phyloP scores from a whole-genome alignment of 1,140 invertebrate genomes.

The Achatina immaculata region DNA sequence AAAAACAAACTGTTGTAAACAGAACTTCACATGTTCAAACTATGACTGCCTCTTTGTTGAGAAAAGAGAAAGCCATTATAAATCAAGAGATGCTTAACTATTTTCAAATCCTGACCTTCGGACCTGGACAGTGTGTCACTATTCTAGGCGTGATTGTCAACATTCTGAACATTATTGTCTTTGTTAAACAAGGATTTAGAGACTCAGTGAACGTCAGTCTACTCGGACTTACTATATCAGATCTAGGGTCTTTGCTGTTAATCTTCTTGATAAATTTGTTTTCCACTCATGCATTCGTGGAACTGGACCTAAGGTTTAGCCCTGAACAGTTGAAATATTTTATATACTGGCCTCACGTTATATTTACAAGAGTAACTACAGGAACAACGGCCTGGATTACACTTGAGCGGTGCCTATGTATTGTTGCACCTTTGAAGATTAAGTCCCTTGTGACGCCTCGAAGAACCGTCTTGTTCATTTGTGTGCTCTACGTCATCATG shows the following conservation, averaged over 20 bases:
- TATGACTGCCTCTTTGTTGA: too few species aligned
- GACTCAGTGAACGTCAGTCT: not conserved
- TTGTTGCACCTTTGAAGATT: not conserved
- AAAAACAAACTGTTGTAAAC: too few species aligned
- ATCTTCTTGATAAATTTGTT: not conserved
- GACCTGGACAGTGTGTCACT: not conserved
- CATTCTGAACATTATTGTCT: not conserved
- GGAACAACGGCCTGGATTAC: not conserved
- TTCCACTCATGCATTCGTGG: not conserved
- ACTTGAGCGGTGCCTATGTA: not conserved
- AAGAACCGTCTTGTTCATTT: not conserved
- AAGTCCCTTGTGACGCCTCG: not conserved
- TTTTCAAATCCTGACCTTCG: too few species aligned
- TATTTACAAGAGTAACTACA: not conserved
- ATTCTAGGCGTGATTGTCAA: not conserved
- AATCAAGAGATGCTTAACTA: too few species aligned
- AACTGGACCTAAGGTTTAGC: not conserved
- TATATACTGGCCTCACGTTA: not conserved
- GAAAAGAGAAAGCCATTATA: too few species aligned
- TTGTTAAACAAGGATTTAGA: not conserved
- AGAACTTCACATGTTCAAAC: too few species aligned
- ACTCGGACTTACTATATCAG: not conserved
- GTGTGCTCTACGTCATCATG: not conserved
- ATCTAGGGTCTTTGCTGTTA: not conserved
- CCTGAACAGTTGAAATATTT: not conserved